phyloP scores from a whole-genome alignment of 2,888 invertebrate genomes.

The Poecilobothrus nobilitatus region DNA sequence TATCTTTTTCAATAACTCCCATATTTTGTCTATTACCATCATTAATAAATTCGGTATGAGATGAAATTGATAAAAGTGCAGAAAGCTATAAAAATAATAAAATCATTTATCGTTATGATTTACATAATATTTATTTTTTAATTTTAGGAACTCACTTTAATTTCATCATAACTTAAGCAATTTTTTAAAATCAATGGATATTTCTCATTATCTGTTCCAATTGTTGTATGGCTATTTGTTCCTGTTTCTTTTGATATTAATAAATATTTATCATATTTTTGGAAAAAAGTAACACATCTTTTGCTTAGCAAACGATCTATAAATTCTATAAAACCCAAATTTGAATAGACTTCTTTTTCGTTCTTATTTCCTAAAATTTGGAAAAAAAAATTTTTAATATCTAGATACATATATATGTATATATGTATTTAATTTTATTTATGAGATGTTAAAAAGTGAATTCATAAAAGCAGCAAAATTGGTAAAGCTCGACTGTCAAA shows the following conservation, averaged over 20 bases:
- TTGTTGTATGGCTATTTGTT: constrained; percentile 46
- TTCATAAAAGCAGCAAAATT: too few species aligned
- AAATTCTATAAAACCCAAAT: constrained; percentile 45
- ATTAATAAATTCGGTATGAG: constrained; percentile 51
- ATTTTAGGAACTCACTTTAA: constrained; percentile 40
- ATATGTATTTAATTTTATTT: too few species aligned
- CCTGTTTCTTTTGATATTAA: constrained; percentile 44
- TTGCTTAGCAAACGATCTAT: constrained; percentile 48
- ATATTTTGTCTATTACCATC: constrained; percentile 49
- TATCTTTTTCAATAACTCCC: constrained; percentile 40
- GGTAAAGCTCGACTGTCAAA: too few species aligned
- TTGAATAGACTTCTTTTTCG: constrained; percentile 41
- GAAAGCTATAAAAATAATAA: constrained; percentile 34
- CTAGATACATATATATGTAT: too few species aligned
- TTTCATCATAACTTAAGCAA: constrained; percentile 52
- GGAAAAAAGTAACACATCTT: constrained; percentile 48
- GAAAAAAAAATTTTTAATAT: too few species aligned
- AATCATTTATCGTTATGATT: too few species aligned
- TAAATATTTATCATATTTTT: constrained; percentile 42
- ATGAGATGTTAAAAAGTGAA: too few species aligned
- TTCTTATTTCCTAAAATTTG: constrained; percentile 30
- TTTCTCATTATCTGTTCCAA: constrained; percentile 46
- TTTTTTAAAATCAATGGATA: constrained; percentile 44
- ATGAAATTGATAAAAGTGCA: constrained; percentile 49
- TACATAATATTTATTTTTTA: too few species aligned